A percentile compares a stretch with the other conserved stretches of the same genome.
phyloP scores from a whole-genome alignment of 2,888 invertebrate species.

The Luffia ferchaultella region DNA sequence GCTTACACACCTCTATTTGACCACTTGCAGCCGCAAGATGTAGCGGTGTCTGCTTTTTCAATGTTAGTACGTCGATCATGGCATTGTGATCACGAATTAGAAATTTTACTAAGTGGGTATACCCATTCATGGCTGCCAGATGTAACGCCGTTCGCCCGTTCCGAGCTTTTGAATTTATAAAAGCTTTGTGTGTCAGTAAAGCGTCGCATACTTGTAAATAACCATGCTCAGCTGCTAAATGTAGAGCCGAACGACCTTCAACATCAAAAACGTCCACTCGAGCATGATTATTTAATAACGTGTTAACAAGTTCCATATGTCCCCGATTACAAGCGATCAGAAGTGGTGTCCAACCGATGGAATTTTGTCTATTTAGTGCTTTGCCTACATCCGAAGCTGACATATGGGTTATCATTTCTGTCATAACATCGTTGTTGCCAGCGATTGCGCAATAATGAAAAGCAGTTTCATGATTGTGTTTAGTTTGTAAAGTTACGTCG shows the following conservation, averaged over 20 bases:
- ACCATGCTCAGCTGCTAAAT: constrained; percentile 94
- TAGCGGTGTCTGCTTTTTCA: constrained; percentile 96
- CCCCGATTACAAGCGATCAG: constrained; percentile 96
- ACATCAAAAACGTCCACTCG: constrained; percentile 98
- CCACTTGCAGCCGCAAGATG: constrained; percentile 97
- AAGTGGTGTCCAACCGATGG: constrained; percentile 96
- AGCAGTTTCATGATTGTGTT: constrained; percentile 89
- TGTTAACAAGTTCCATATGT: constrained; percentile 92
- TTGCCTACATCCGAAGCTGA: constrained; percentile 89
- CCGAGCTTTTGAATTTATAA: constrained; percentile 98
- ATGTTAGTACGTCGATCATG: constrained; percentile 92
- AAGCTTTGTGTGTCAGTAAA: constrained; percentile 93
- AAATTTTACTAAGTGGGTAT: constrained; percentile 87
- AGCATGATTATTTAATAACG: constrained; percentile 91
- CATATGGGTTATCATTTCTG: constrained; percentile 94
- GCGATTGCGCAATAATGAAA: constrained; percentile 95
- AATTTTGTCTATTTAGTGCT: constrained; percentile 93
- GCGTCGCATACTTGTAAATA: constrained; percentile 90
- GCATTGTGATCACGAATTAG: constrained; percentile 96
- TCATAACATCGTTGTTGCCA: constrained; percentile 94
- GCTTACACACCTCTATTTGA: constrained; percentile 93
- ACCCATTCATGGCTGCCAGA: constrained; percentile 96
- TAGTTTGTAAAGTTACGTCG: constrained; percentile 85
- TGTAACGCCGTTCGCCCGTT: constrained; percentile 97
- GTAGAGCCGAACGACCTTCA: constrained; percentile 94